Evolutionary conservation across 30 jellyfish, hydroid and myxozoan species (phyloP).

Genomic region (Hydra vulgaris): DNA sequence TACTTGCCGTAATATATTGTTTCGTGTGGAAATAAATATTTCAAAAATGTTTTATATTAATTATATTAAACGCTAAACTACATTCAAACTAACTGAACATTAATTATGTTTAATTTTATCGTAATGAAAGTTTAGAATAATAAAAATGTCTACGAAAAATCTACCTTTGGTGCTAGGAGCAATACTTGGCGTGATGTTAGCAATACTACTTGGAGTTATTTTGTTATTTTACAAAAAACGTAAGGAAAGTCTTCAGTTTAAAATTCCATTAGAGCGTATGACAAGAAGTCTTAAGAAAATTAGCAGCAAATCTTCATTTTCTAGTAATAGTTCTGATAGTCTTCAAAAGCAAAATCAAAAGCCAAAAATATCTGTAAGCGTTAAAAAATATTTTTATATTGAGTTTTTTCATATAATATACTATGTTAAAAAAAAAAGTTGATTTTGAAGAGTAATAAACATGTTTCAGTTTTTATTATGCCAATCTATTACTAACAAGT

Average conservation of each 20-base stretch:
- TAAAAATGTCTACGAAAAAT: constrained; percentile 7
- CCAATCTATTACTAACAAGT: too few species aligned
- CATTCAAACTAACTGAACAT: too few species aligned
- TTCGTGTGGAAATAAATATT: too few species aligned
- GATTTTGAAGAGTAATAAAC: neutral
- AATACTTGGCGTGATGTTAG: constrained; percentile 58
- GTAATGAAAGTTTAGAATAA: too few species aligned
- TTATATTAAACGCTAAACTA: too few species aligned
- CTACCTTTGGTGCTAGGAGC: constrained; percentile 66
- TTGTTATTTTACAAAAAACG: constrained; percentile 65
- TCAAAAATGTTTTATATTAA: too few species aligned
- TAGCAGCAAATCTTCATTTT: constrained; percentile 30
- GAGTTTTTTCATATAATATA: too few species aligned
- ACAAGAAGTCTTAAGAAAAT: constrained; percentile 46
- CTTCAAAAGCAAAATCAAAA: neutral
- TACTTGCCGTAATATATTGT: too few species aligned
- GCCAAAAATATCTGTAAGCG: too few species aligned
- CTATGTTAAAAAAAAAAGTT: neutral
- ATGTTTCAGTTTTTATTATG: neutral
- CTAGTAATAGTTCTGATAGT: constrained; percentile 30
- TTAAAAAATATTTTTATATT: neutral
- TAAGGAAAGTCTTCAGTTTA: constrained; percentile 37
- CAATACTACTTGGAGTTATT: constrained; percentile 45
- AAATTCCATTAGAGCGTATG: constrained; percentile 61
- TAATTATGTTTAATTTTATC: too few species aligned